Conservation (phyloP, 2,113 vertebrate genomes). For the Bos taurus region DNA sequence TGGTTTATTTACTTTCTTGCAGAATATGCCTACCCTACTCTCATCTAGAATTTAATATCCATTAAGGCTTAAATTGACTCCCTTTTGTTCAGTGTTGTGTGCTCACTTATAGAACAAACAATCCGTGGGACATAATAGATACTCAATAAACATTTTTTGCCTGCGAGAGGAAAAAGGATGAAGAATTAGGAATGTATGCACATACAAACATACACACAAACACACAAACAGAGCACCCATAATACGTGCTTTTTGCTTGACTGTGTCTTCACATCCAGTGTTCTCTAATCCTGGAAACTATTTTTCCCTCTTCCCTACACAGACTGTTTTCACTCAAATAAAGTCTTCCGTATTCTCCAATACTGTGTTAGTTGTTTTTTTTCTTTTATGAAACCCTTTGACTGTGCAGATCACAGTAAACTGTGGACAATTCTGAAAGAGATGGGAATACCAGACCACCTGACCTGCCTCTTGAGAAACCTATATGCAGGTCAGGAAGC, state of each 20-base stretch:
- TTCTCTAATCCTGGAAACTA: neutral
- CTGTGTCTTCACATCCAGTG: neutral
- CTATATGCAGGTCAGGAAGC: too few species aligned
- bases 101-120: neutral
- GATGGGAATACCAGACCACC: too few species aligned
- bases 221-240: neutral
- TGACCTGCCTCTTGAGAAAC: too few species aligned
- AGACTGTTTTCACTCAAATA: neutral
- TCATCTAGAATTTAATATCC: neutral
- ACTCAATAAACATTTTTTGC: neutral
- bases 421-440: too few species aligned
- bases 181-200: neutral
- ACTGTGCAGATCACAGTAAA: too few species aligned
- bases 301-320: neutral
- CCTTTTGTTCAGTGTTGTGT: neutral
- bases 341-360: neutral
- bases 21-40: neutral
- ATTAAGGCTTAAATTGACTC: neutral
- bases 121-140: neutral
- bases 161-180: neutral
- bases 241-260: neutral
- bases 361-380: neutral
- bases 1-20: neutral
- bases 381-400: neutral
- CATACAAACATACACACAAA: neutral